phyloP scores from a whole-genome alignment of 2,113 vertebrate species.

The Pygoscelis adeliae region DNA sequence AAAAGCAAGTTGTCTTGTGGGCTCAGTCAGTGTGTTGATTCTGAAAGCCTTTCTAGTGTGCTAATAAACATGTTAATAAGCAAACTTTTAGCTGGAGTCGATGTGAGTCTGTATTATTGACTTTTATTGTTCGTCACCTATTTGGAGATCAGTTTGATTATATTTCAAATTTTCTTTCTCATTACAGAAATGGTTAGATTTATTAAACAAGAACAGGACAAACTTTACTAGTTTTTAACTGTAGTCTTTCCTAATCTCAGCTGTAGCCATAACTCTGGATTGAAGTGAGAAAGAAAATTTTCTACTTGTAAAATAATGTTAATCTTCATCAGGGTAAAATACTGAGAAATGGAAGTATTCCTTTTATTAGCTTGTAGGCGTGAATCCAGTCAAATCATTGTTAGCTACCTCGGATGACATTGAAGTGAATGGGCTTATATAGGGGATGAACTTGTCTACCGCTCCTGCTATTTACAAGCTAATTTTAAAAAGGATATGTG shows the following conservation, averaged over 20 bases:
- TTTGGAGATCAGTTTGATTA: not conserved
- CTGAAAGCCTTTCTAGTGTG: not conserved
- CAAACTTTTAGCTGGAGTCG: not conserved
- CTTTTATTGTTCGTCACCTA: not conserved
- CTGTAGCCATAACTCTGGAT: not conserved
- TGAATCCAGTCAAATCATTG: not conserved
- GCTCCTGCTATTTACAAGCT: not conserved
- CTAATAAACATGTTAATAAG: not conserved
- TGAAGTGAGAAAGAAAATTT: not conserved
- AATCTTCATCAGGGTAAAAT: not conserved
- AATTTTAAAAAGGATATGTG: not conserved
- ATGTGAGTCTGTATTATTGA: not conserved
- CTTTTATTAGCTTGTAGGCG: not conserved
- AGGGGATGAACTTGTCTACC: not conserved
- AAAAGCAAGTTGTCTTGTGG: not conserved
- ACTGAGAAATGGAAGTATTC: not conserved
- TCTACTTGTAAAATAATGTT: not conserved
- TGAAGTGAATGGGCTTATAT: not conserved
- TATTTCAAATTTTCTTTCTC: not conserved
- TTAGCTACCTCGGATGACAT: not conserved
- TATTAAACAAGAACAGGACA: not conserved
- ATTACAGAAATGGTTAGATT: not conserved
- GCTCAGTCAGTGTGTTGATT: not conserved
- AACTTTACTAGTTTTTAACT: not conserved
- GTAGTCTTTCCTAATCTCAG: not conserved